These are phyloP conservation scores for Serranus cabrilla DNA, from an alignment of 2,797 vertebrate genomes.

Conservation along the genomic window DNA sequence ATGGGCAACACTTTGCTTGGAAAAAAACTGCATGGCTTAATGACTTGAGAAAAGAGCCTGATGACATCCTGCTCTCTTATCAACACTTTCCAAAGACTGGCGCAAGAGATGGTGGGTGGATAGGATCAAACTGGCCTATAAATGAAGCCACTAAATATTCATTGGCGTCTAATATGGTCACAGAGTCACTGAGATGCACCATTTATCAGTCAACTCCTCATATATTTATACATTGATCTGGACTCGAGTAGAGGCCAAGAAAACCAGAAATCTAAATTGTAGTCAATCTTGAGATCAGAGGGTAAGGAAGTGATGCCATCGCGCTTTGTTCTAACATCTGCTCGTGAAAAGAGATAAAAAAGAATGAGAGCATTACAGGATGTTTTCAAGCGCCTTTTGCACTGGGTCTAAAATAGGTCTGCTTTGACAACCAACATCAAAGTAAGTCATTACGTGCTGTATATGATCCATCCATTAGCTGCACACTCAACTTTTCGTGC, in stretches of 20 bases:
- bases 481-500: constrained; percentile 63
- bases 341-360: constrained; percentile 75
- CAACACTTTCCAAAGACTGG: constrained; percentile 80
- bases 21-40: constrained; percentile 84
- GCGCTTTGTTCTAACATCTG: constrained; percentile 85
- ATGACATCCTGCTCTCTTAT: constrained; percentile 84
- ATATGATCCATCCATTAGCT: constrained; percentile 82
- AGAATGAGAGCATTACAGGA: constrained; percentile 69
- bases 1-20: constrained; percentile 84
- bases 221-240: constrained; percentile 56
- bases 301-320: constrained; percentile 73
- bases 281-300: constrained; percentile 69
- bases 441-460: constrained; percentile 75
- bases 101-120: constrained; percentile 73
- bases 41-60: constrained; percentile 85
- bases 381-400: constrained; percentile 69
- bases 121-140: constrained; percentile 76
- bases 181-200: constrained; percentile 62
- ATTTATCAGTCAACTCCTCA: constrained; percentile 69
- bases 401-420: constrained; percentile 75
- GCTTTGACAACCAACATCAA: constrained; percentile 75
- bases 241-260: constrained; percentile 61
- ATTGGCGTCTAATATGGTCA: constrained; percentile 70
- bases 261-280: constrained; percentile 66
- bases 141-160: constrained; percentile 75